A percentile compares a stretch with the other conserved stretches of the same genome.
Evolutionary conservation across 2,888 invertebrate genomes (phyloP).

Genomic region (Anthophora plumipes): DNA sequence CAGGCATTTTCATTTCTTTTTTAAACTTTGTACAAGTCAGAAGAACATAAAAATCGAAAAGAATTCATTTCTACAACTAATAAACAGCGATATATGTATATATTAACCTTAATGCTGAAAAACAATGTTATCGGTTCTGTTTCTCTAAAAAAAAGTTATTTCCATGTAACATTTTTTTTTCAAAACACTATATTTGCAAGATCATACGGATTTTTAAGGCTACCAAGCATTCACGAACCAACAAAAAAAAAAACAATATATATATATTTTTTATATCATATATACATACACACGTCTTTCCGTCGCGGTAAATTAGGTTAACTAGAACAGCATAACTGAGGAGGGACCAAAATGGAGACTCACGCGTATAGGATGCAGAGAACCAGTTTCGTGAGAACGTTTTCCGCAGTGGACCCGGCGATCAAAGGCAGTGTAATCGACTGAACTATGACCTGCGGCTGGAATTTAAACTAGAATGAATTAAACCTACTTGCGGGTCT

Average conservation of each 20-base stretch:
- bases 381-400: slow-evolving; percentile 66
- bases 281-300: slow-evolving; percentile 19
- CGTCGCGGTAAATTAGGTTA: slow-evolving; percentile 61
- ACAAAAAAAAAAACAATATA: slow-evolving; percentile 7
- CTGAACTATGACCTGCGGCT: slow-evolving; percentile 67
- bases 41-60: too few relatives aligned
- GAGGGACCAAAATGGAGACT: slow-evolving; percentile 52
- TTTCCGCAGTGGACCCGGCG: slow-evolving; percentile 58
- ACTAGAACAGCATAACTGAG: slow-evolving; percentile 49
- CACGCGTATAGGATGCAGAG: slow-evolving; percentile 38
- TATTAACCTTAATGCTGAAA: too few relatives aligned
- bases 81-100: too few relatives aligned
- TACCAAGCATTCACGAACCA: neutral
- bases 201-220: neutral
- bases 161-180: too few relatives aligned
- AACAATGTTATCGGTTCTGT: neutral
- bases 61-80: too few relatives aligned
- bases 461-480: slow-evolving; percentile 62
- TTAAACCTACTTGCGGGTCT: slow-evolving; percentile 48
- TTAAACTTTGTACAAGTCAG: too few relatives aligned
- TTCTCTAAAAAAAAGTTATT: too few relatives aligned
- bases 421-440: slow-evolving; percentile 71
- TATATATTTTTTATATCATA: too few relatives aligned
- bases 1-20: too few relatives aligned
- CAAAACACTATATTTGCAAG: neutral